phyloP scores from a whole-genome alignment of 2,113 vertebrate species.

The Myotis yumanensis region DNA sequence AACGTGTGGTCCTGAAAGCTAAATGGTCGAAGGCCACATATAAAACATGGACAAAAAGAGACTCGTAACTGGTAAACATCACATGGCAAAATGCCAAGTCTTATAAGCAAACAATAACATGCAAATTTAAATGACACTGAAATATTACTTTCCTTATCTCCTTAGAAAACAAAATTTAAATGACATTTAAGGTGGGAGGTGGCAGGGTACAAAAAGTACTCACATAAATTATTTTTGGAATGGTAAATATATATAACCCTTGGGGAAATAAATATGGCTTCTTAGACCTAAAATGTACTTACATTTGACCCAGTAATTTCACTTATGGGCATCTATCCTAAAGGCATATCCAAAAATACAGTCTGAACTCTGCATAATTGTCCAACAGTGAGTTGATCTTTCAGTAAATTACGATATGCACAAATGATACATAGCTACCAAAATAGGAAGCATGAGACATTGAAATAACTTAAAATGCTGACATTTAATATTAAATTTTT shows the following conservation, averaged over 20 bases:
- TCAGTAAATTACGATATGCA: not conserved
- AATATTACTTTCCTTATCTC: not conserved
- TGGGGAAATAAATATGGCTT: not conserved
- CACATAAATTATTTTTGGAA: not conserved
- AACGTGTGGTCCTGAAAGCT: not conserved
- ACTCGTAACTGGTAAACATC: not conserved
- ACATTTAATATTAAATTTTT: not conserved
- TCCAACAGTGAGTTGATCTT: not conserved
- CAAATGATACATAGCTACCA: not conserved
- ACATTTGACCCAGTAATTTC: not conserved
- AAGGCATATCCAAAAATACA: not conserved
- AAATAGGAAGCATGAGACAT: not conserved
- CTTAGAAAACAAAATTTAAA: slow-evolving; percentile 5
- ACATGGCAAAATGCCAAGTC: not conserved
- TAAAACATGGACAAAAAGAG: not conserved
- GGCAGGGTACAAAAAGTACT: not conserved
- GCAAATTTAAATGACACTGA: not conserved
- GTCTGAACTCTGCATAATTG: not conserved
- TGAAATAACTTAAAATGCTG: not conserved
- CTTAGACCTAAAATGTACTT: not conserved
- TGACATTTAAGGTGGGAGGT: not conserved
- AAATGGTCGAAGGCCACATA: too few relatives aligned
- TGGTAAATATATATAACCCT: not conserved
- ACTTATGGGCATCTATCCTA: not conserved
- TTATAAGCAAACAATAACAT: not conserved